Conservation (phyloP, 2,888 invertebrate genomes). For the Cyrtodaria siliqua region DNA sequence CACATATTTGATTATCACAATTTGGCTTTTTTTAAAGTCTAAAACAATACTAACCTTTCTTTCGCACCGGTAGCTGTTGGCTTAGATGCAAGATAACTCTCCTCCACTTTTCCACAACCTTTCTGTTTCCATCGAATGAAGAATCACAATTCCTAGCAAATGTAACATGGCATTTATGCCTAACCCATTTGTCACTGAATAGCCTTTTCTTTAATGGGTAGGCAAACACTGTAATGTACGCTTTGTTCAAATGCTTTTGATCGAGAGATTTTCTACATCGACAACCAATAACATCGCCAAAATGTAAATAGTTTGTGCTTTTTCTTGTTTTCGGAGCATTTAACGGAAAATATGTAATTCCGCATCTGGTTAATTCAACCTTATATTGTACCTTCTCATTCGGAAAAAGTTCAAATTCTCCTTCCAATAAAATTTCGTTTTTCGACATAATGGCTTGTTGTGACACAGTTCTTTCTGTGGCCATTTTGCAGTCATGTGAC, state of each 20-base stretch:
- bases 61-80: slow-evolving; percentile 48
- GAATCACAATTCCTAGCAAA: slow-evolving; percentile 68
- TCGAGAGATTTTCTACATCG: slow-evolving; percentile 72
- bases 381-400: slow-evolving; percentile 67
- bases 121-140: slow-evolving; percentile 78
- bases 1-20: no score
- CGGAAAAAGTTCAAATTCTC: slow-evolving; percentile 73
- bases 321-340: slow-evolving; percentile 54
- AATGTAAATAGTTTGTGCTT: slow-evolving; percentile 69
- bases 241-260: slow-evolving; percentile 62
- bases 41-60: slow-evolving; percentile 46
- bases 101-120: slow-evolving; percentile 74
- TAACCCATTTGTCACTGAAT: slow-evolving; percentile 72
- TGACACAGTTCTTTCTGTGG: slow-evolving; percentile 31
- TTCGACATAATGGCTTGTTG: slow-evolving; percentile 68
- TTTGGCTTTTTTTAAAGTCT: no score
- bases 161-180: slow-evolving; percentile 73
- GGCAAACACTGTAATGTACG: slow-evolving; percentile 79
- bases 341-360: slow-evolving; percentile 66
- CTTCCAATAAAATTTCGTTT: slow-evolving; percentile 71
- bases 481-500: slow-evolving; percentile 68
- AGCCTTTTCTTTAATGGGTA: slow-evolving; percentile 81
- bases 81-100: slow-evolving; percentile 61
- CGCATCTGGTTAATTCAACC: slow-evolving; percentile 69
- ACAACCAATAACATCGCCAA: slow-evolving; percentile 82